Percentiles rank a stretch among this genome's conserved stretches.
Evolutionary conservation across 92 coral and sea anemone genomes (phyloP).

Genomic region (Zoanthus gigantus): DNA sequence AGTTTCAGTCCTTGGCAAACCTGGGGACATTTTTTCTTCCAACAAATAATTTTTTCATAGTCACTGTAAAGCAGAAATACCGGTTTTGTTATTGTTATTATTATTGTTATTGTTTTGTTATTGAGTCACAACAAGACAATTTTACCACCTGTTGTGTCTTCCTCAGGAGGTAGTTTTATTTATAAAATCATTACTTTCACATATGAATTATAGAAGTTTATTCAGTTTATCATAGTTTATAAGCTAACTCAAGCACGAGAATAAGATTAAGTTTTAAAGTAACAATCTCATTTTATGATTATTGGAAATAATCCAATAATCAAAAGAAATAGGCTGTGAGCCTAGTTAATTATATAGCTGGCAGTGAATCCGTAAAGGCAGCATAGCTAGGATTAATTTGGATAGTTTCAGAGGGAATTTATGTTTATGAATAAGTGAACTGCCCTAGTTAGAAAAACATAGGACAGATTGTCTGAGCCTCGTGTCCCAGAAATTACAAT

Average conservation of each 20-base stretch:
- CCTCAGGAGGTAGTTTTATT: not conserved
- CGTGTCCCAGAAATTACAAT: not conserved
- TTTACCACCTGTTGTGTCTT: slow-evolving; percentile 1
- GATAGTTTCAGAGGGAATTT: not conserved
- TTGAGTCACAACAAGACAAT: not conserved
- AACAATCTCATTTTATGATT: not conserved
- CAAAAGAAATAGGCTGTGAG: too few relatives aligned
- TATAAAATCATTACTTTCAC: not conserved
- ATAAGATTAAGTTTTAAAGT: slow-evolving; percentile 6
- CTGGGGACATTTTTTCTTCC: slow-evolving; percentile 41
- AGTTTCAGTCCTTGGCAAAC: slow-evolving; percentile 36
- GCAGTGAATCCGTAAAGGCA: not conserved
- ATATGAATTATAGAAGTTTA: not conserved
- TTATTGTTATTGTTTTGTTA: not conserved
- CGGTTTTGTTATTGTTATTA: slow-evolving; percentile 3
- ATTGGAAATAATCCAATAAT: too few relatives aligned
- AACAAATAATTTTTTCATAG: slow-evolving; percentile 13
- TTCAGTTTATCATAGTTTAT: slow-evolving; percentile 8
- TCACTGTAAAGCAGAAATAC: not conserved
- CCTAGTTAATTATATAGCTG: slow-evolving; percentile 5
- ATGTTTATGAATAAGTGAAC: not conserved
- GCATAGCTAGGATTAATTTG: slow-evolving; percentile 3
- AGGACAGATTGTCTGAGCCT: slow-evolving; percentile 1
- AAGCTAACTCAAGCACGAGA: slow-evolving; percentile 1
- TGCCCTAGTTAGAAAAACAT: not conserved